A percentile compares a stretch with the other conserved stretches of the same genome.
Conservation (phyloP, 2,113 vertebrate species). For the Phyllostomus hastatus region DNA sequence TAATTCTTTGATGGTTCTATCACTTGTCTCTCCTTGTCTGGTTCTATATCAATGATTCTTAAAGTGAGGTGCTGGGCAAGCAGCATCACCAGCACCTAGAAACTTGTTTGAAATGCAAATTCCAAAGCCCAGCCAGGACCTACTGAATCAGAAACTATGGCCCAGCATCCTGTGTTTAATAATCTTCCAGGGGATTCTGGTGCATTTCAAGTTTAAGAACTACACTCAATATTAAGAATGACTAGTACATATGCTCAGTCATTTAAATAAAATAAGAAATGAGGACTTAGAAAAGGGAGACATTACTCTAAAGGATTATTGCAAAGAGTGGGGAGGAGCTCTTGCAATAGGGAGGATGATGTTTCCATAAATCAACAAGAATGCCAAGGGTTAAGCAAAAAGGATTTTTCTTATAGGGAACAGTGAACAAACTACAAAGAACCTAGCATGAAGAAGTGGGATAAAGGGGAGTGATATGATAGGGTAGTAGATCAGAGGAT, state of each 20-base stretch:
- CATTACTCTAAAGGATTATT: background rate
- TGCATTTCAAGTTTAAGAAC: background rate
- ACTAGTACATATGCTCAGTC: background rate
- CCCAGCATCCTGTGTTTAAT: background rate
- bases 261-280: background rate
- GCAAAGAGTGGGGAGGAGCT: background rate
- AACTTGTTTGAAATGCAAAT: background rate
- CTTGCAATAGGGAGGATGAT: background rate
- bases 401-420: background rate
- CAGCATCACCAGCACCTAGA: background rate
- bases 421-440: background rate
- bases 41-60: background rate
- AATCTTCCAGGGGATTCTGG: background rate
- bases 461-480: background rate
- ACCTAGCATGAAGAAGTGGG: background rate
- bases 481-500: background rate
- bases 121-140: background rate
- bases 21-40: background rate
- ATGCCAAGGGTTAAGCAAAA: background rate
- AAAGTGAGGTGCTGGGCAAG: background rate
- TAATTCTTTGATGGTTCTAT: background rate
- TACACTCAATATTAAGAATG: background rate
- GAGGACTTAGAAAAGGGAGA: background rate
- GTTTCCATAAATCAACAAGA: background rate
- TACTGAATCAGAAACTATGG: background rate